Evolutionary conservation across 2,888 invertebrate genomes (phyloP), one percentile per base, ranked within the genome.

Genomic region (Orthosia cruda): DNA sequence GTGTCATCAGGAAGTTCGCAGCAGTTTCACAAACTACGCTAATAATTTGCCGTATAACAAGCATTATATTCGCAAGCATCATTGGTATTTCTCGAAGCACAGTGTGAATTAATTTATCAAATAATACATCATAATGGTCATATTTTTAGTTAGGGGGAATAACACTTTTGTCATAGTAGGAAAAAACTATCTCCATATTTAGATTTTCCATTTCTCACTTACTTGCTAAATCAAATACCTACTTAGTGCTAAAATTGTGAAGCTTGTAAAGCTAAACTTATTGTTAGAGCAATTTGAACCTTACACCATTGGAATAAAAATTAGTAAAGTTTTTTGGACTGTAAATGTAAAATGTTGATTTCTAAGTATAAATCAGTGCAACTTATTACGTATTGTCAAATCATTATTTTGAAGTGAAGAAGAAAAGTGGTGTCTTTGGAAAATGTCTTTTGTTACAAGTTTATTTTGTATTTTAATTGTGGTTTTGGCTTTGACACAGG

Each of bases 281-380:
- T 11, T 5, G 9, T 7, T 18, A 47, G 0, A 13, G 4, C 12
- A 81, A 69, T 63, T 49, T 80, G 9, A 57, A 62, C 61, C 1
- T 69, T 80, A 73, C 11, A 0, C 0, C 0, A 3, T 13, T 26
- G 50, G 0, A 1, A 64, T 58, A 77, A 40, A 59, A 54, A 13
- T 4, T 2, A 62, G 20, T 1, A 9, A 1, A 9, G 4, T 52
- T 50, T 20, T 11, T 1, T 7, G 1, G 7, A 5, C 26, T 1
- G 4, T 66, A 1, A 71, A 18, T 26, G 15, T 20, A 1, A 64
- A 54, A 2, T 20, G 64, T 52, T 61, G 12, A 40, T 65, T 64
- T 49, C 12, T 20, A 5, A 16, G 69, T 85, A 85, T 85, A 83
- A 71, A 83, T 58, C 32, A 57, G 52, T 58, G 26, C 1, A 59